Conservation (phyloP, 2,888 invertebrate genomes). For the Molorchus minor region DNA sequence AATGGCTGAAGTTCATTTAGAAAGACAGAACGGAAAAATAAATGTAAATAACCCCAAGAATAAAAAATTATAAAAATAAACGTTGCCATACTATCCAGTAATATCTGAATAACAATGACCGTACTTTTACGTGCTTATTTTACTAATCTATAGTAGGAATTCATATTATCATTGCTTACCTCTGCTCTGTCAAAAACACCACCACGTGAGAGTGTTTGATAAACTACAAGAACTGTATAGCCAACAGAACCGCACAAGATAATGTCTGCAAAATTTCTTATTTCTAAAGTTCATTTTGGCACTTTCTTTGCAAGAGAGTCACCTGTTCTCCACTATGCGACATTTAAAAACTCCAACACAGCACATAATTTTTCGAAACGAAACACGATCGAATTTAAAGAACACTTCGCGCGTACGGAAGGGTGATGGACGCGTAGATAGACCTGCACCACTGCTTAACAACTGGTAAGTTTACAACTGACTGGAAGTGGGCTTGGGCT, state of each 20-base stretch:
- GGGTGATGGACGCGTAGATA: background rate
- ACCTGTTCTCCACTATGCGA: constrained; percentile 53
- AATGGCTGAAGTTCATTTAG: constrained; percentile 3
- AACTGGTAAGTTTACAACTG: constrained; percentile 19
- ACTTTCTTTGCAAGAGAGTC: constrained; percentile 43
- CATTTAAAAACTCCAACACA: constrained; percentile 37
- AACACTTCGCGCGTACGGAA: constrained; percentile 1
- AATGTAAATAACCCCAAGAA: no score
- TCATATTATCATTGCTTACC: constrained; percentile 34
- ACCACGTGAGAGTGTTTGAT: constrained; percentile 58
- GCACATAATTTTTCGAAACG: constrained; percentile 32
- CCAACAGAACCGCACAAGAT: constrained; percentile 54
- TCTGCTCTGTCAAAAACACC: constrained; percentile 37
- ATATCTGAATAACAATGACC: constrained; percentile 20
- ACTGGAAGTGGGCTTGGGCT: constrained; percentile 30
- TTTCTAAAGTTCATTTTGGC: constrained; percentile 57
- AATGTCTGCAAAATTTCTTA: constrained; percentile 57
- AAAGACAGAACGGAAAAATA: background rate
- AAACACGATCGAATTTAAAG: constrained; percentile 1
- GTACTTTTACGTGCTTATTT: constrained; percentile 32
- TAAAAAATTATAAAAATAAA: no score
- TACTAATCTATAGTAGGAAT: constrained; percentile 5
- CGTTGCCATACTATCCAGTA: background rate
- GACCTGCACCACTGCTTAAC: constrained; percentile 10
- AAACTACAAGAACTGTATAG: constrained; percentile 58